Evolutionary conservation across 2,888 invertebrate genomes (phyloP).

Genomic region (Xanthorhoe designata): DNA sequence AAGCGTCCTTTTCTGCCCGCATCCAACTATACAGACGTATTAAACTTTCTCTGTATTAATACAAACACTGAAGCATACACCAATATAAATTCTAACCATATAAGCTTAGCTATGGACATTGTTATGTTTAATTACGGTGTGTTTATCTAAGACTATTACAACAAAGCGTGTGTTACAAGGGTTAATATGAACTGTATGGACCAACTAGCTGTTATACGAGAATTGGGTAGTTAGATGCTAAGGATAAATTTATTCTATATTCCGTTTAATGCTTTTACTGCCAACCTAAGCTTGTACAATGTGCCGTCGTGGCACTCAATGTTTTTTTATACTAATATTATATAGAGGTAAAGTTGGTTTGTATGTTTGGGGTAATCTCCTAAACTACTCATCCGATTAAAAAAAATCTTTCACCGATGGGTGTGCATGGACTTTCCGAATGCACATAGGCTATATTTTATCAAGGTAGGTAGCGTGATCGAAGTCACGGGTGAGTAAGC

Average conservation of each 20-base stretch:
- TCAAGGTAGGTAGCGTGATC: too few relatives aligned
- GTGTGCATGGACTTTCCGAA: too few relatives aligned
- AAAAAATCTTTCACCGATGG: too few relatives aligned
- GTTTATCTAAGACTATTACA: conserved; percentile 28
- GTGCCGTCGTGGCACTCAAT: too few relatives aligned
- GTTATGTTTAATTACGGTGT: conserved; percentile 28
- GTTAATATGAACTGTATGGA: conserved; percentile 8
- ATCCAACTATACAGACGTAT: background rate
- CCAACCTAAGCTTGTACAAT: too few relatives aligned
- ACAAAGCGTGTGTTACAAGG: conserved; percentile 15
- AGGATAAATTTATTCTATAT: background rate
- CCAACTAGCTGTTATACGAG: background rate
- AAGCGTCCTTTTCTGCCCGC: background rate
- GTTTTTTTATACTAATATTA: too few relatives aligned
- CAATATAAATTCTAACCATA: conserved; percentile 5
- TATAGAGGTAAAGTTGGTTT: too few relatives aligned
- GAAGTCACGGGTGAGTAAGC: too few relatives aligned
- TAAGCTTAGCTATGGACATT: conserved; percentile 17
- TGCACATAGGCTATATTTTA: too few relatives aligned
- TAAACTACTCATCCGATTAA: too few relatives aligned
- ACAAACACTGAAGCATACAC: conserved; percentile 12
- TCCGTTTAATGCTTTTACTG: background rate
- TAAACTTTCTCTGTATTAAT: background rate
- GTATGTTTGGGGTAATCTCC: too few relatives aligned
- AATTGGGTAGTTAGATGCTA: background rate